Evolutionary conservation across 2,797 vertebrate genomes (phyloP).

Genomic region (Furcifer pardalis): DNA sequence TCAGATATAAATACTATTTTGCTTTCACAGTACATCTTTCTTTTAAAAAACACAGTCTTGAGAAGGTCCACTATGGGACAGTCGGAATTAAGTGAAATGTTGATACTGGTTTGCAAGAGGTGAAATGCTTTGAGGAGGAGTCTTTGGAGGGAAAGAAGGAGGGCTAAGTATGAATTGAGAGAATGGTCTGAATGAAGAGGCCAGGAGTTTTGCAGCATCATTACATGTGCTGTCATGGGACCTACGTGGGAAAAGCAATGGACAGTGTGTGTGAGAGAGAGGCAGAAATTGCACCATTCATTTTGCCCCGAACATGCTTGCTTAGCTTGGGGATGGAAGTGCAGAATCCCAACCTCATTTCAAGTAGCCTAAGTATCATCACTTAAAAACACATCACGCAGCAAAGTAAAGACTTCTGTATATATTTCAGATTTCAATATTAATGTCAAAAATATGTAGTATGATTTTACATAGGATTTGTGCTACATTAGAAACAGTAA

Average conservation of each 20-base stretch:
- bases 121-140: slow-evolving; percentile 24
- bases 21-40: slow-evolving; percentile 77
- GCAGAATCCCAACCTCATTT: slow-evolving; percentile 72
- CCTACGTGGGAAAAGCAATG: slow-evolving; percentile 19
- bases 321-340: slow-evolving; percentile 77
- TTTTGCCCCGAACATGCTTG: slow-evolving; percentile 64
- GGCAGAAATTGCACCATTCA: slow-evolving; percentile 26
- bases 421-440: slow-evolving; percentile 97
- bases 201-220: slow-evolving; percentile 41
- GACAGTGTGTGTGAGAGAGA: slow-evolving; percentile 28
- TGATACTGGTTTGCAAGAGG: slow-evolving; percentile 50
- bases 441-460: slow-evolving; percentile 99
- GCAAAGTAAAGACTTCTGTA: slow-evolving; percentile 86
- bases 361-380: slow-evolving; percentile 78
- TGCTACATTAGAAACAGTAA: slow-evolving; percentile 98
- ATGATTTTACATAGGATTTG: slow-evolving; percentile 97
- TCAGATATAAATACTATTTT: slow-evolving; percentile 81
- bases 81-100: slow-evolving; percentile 55
- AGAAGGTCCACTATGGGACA: slow-evolving; percentile 70
- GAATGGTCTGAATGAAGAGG: slow-evolving; percentile 37
- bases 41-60: slow-evolving; percentile 67
- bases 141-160: slow-evolving; percentile 14
- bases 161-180: slow-evolving; percentile 40
- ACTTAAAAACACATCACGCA: slow-evolving; percentile 80
- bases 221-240: slow-evolving; percentile 26